Evolutionary conservation across 1,140 invertebrate species (phyloP).

Genomic region (Bombus vancouverensis): DNA sequence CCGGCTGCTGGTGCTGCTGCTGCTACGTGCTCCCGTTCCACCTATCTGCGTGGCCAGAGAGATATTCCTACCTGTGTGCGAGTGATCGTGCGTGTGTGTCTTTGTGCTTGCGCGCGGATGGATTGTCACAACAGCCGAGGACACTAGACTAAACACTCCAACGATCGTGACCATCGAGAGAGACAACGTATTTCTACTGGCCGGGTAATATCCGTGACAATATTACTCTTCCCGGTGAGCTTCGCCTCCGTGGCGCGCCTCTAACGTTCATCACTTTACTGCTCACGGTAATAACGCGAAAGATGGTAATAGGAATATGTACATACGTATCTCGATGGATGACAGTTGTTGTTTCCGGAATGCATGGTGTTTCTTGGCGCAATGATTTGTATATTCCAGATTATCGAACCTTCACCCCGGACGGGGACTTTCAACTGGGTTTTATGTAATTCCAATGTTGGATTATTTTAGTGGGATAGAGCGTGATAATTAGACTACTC

Average conservation of each 20-base stretch:
- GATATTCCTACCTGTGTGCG: constrained; percentile 24
- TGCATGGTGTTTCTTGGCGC: too few relatives aligned
- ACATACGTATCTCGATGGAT: background rate
- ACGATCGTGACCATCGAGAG: constrained; percentile 67
- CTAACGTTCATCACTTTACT: constrained; percentile 26
- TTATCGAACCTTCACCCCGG: too few relatives aligned
- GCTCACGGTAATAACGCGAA: constrained; percentile 3
- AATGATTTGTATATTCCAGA: too few relatives aligned
- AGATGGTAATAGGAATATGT: background rate
- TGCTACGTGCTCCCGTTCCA: constrained; percentile 30
- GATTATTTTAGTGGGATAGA: too few relatives aligned
- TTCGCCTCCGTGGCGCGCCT: background rate
- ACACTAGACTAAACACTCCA: constrained; percentile 75
- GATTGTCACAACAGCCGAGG: constrained; percentile 74
- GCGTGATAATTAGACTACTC: too few relatives aligned
- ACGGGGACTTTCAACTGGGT: too few relatives aligned
- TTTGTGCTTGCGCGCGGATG: constrained; percentile 67
- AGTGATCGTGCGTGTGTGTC: constrained; percentile 37
- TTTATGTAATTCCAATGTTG: too few relatives aligned
- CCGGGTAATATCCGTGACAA: constrained; percentile 65
- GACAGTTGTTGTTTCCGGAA: background rate
- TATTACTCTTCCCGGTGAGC: constrained; percentile 51
- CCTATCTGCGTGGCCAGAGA: constrained; percentile 7
- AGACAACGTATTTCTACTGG: constrained; percentile 59
- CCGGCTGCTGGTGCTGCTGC: background rate